These are phyloP conservation scores for Emydura subglobosa DNA, from an alignment of 2,113 vertebrate genomes.

Conservation along the genomic window DNA sequence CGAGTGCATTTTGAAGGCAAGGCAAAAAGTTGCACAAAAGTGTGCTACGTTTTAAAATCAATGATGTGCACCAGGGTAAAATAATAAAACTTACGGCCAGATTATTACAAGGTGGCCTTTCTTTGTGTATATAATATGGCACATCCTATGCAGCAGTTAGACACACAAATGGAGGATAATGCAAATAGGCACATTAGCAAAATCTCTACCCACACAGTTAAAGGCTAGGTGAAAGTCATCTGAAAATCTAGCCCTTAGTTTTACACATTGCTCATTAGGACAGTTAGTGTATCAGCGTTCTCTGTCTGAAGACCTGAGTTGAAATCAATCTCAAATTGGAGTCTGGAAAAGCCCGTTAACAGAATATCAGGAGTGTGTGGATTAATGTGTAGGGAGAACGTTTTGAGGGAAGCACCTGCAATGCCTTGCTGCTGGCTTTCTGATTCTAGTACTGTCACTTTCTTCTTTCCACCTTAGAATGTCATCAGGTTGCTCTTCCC, in stretches of 20 bases:
- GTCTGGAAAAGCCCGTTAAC: neutral
- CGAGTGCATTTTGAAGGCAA: accelerated
- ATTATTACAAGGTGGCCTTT: neutral
- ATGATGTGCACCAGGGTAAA: neutral
- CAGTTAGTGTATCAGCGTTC: neutral
- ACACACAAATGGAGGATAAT: accelerated
- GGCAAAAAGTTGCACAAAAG: slow-evolving; percentile 12
- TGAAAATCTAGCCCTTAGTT: neutral
- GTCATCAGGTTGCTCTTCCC: neutral
- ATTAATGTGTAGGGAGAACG: neutral
- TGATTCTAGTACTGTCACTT: neutral
- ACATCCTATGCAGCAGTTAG: accelerated
- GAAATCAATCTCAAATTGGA: neutral
- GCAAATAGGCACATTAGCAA: neutral
- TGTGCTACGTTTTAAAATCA: neutral
- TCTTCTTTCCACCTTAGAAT: neutral
- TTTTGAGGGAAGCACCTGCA: neutral
- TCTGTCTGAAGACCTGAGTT: neutral
- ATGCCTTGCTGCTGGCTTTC: slow-evolving; percentile 19
- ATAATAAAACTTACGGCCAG: accelerated
- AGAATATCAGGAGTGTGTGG: neutral
- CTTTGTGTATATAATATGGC: neutral
- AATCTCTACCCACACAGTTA: neutral
- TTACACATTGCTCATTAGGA: neutral
- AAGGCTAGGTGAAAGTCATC: neutral